Conservation (phyloP, 2,113 vertebrate genomes). For the Murina feae region DNA sequence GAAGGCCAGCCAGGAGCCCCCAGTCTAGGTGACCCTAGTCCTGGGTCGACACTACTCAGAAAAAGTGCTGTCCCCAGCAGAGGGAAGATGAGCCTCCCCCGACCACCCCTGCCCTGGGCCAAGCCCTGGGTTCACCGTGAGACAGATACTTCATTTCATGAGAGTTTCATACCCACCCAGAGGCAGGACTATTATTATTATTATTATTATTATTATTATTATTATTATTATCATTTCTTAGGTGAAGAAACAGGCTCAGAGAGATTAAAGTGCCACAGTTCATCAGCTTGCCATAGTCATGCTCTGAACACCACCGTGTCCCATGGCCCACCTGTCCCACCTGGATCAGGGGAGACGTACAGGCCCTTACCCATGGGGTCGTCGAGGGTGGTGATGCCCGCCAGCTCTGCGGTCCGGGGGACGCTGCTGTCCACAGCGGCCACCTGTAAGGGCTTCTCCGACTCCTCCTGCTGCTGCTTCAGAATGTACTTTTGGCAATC, state of each 20-base stretch:
- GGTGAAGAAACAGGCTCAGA: not conserved
- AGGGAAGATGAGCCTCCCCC: not conserved
- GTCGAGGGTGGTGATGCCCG: constrained; percentile 88
- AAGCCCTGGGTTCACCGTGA: not conserved
- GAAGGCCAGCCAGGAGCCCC: not conserved
- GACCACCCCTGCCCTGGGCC: not conserved
- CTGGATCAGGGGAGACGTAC: accelerated
- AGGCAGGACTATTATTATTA: not conserved
- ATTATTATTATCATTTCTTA: not conserved
- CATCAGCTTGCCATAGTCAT: not conserved
- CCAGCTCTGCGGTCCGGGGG: constrained; percentile 74
- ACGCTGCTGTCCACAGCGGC: constrained; percentile 90
- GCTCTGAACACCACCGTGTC: not conserved
- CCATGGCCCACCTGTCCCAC: not conserved
- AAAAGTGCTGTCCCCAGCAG: not conserved
- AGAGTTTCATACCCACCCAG: not conserved
- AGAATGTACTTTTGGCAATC: constrained; percentile 87
- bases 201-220: not conserved
- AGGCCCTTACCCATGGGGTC: constrained; percentile 83
- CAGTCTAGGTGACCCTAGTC: not conserved
- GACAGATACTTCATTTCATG: not conserved
- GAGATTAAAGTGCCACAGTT: not conserved
- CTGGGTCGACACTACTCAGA: not conserved
- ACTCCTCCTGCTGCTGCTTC: constrained; percentile 73
- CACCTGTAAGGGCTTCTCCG: constrained; percentile 88